Evolutionary conservation across 2,888 invertebrate species (phyloP), one percentile per base, ranked within the genome.

Genomic region (Caenorhabditis afra): DNA sequence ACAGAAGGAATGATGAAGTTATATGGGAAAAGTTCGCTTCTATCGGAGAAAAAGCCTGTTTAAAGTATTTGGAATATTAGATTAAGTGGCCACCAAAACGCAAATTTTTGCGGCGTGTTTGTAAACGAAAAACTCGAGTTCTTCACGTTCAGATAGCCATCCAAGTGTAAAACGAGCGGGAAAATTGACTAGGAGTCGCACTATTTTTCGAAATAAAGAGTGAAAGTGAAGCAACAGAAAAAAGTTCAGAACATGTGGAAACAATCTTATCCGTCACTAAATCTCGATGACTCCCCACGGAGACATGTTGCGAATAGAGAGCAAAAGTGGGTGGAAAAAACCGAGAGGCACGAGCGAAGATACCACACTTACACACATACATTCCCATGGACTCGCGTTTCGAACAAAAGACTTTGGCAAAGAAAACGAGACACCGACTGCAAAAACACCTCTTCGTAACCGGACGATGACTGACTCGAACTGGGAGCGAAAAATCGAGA

Each of bases 221-320:
- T 29, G 29, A 16, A 23, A 49, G 14, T 68, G 44, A 22, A 59
- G 50, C 49, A 50, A 68, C 23, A 35, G 18, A 58, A 73, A 71
- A 73, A 64, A 58, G 64, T 65, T 65, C 64, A 73, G 35, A 73
- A 57, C 73, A 73, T 73, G 58, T 73, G 73, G 73, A 73, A 73
- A 73, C 73, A 65, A 73, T 73, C 73, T 73, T 73, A 73, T 73
- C 73, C 73, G 62, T 64, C 73, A 73, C 64, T 73, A 73, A 73
- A 73, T 73, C 73, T 73, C 73, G 58, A 73, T 64, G 73, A 73
- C 73, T 73, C 73, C 73, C 73, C 55, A 73, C 73, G 73, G 73
- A 18, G 64, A 64, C 64, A 50, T 73, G 73, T 73, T 73, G 73
- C 73, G 52, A 73, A 65, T 73, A 23, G 64, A 23, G 64, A 50